Conservation (phyloP, 2,888 invertebrate genomes). For the Daptonema setosum region DNA sequence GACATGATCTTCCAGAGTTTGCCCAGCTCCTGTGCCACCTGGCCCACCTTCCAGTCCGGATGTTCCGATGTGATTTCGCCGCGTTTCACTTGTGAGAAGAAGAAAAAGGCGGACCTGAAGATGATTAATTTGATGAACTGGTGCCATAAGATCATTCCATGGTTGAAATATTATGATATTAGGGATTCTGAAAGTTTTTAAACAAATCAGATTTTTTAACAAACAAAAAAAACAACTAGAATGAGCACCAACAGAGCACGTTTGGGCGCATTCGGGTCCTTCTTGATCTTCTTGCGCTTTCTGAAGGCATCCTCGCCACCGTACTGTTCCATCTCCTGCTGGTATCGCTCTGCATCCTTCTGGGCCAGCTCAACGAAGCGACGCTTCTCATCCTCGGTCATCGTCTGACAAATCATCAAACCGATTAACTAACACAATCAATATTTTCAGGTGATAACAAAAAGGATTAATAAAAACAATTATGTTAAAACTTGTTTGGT, state of each 20-base stretch:
- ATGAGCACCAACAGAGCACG: slow-evolving; percentile 65
- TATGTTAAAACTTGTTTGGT: too few species aligned
- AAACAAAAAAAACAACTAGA: too few species aligned
- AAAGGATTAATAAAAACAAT: too few species aligned
- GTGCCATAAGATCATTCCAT: too few species aligned
- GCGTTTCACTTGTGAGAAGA: slow-evolving; percentile 94
- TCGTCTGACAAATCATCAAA: slow-evolving; percentile 45
- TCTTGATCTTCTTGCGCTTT: slow-evolving; percentile 60
- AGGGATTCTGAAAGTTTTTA: too few species aligned
- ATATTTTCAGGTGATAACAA: too few species aligned
- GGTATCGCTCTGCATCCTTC: slow-evolving; percentile 78
- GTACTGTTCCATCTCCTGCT: slow-evolving; percentile 29
- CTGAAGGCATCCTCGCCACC: slow-evolving; percentile 24
- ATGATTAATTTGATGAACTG: too few species aligned
- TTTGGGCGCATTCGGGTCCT: slow-evolving; percentile 92
- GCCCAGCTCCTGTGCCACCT: slow-evolving; percentile 17
- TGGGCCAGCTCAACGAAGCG: slow-evolving; percentile 98
- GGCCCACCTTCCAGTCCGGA: slow-evolving; percentile 77
- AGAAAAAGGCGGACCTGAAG: slow-evolving; percentile 87
- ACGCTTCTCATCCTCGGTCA: slow-evolving; percentile 93
- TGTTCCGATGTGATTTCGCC: slow-evolving; percentile 72
- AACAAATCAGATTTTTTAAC: too few species aligned
- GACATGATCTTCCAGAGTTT: slow-evolving; percentile 28
- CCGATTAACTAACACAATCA: too few species aligned
- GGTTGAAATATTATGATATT: too few species aligned